Conservation (phyloP, 2,797 vertebrate genomes). For the Poeciliopsis infans region DNA sequence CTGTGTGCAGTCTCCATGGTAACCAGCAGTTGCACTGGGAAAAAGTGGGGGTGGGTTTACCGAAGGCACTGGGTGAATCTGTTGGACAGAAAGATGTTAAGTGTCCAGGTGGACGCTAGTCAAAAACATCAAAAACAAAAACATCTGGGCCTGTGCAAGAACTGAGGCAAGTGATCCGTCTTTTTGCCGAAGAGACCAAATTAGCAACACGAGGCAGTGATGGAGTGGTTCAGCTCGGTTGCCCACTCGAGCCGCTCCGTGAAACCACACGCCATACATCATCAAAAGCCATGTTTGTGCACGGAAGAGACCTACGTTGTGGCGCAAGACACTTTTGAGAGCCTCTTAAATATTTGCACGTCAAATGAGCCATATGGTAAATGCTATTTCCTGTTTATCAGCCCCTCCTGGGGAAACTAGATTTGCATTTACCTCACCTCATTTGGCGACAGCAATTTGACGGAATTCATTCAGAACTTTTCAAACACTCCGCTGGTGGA, state of each 20-base stretch:
- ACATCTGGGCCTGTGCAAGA: not conserved
- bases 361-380: not conserved
- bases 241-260: not conserved
- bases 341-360: not conserved
- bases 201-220: not conserved
- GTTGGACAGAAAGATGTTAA: not conserved
- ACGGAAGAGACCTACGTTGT: not conserved
- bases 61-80: not conserved
- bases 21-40: not conserved
- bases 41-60: not conserved
- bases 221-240: not conserved
- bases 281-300: not conserved
- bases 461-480: constrained; percentile 34
- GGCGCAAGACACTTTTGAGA: not conserved
- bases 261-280: not conserved
- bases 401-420: constrained; percentile 4
- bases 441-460: constrained; percentile 1
- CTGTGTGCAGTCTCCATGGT: not conserved
- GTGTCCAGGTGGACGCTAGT: not conserved
- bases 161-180: not conserved
- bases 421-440: constrained; percentile 11
- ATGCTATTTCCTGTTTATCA: constrained; percentile 16
- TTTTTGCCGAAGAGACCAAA: not conserved
- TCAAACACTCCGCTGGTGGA: constrained; percentile 18
- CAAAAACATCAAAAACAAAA: not conserved